phyloP scores from a whole-genome alignment of 1,140 invertebrate species.

The Camponotus pennsylvanicus region DNA sequence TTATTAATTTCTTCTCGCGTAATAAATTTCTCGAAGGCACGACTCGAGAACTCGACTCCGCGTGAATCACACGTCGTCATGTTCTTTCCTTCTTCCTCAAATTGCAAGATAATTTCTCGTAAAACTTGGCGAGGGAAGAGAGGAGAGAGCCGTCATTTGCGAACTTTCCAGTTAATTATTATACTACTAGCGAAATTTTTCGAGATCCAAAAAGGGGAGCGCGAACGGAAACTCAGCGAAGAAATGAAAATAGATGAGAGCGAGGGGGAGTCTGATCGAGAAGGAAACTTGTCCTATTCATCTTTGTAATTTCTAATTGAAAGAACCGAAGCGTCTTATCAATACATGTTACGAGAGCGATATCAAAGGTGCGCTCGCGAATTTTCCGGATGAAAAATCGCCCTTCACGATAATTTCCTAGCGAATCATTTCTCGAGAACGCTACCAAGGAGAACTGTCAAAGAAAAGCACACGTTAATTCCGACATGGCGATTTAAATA shows the following conservation, averaged over 20 bases:
- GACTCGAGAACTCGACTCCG: not conserved
- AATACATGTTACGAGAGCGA: conserved; percentile 4
- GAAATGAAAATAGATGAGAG: conserved; percentile 13
- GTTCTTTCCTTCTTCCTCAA: too few relatives aligned
- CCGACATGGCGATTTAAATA: conserved; percentile 15
- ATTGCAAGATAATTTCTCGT: not conserved
- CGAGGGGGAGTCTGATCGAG: conserved; percentile 14
- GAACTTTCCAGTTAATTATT: conserved; percentile 24
- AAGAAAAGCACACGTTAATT: conserved; percentile 44
- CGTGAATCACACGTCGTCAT: too few relatives aligned
- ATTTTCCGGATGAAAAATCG: conserved; percentile 52
- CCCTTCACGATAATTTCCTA: conserved; percentile 45
- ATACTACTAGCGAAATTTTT: not conserved
- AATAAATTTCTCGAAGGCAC: not conserved
- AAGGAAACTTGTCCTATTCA: conserved; percentile 41
- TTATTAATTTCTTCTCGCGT: not conserved
- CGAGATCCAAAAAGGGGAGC: not conserved
- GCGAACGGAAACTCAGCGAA: not conserved
- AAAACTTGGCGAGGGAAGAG: not conserved
- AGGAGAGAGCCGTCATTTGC: not conserved
- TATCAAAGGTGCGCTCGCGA: conserved; percentile 44
- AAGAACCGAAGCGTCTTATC: conserved; percentile 37
- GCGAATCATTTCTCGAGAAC: conserved; percentile 31
- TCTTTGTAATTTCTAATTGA: conserved; percentile 36
- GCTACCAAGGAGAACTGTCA: not conserved